phyloP scores from a whole-genome alignment of 2,888 invertebrate species.

The Mongoloraphidia duomilia region DNA sequence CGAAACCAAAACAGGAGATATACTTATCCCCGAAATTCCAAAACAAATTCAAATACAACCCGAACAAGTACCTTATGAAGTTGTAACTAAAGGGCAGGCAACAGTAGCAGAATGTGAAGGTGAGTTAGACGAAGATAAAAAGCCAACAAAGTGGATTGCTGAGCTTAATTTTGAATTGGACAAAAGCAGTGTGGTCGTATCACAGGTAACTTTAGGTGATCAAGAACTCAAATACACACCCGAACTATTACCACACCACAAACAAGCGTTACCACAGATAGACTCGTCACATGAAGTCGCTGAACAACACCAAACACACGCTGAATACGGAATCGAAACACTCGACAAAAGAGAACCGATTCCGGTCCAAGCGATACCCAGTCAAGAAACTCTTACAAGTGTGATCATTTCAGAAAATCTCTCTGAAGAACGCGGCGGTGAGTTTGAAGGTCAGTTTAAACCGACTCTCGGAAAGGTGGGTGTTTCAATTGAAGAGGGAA shows the following conservation, averaged over 20 bases:
- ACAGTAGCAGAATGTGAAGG: conserved; percentile 29
- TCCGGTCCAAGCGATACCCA: conserved; percentile 24
- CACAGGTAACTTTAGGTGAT: conserved; percentile 30
- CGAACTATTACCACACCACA: conserved; percentile 23
- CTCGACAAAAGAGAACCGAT: conserved; percentile 18
- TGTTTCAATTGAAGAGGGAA: conserved; percentile 33
- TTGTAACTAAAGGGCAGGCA: conserved; percentile 25
- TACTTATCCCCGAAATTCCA: conserved; percentile 13
- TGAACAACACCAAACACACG: conserved; percentile 22
- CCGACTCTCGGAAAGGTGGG: conserved; percentile 33
- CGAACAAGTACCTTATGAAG: conserved; percentile 24
- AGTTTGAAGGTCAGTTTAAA: conserved; percentile 29
- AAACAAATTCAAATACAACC: conserved; percentile 17
- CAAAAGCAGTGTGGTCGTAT: conserved; percentile 25
- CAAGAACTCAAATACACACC: conserved; percentile 28
- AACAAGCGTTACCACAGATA: conserved; percentile 21
- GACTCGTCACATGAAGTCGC: conserved; percentile 27
- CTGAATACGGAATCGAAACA: conserved; percentile 20
- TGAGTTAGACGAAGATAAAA: conserved; percentile 21
- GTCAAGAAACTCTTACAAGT: conserved; percentile 32
- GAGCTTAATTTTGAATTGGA: conserved; percentile 27
- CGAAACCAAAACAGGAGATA: conserved; percentile 20
- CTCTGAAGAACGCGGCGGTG: conserved; percentile 34
- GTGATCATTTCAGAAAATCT: conserved; percentile 33
- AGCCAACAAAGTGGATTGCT: conserved; percentile 30